Evolutionary conservation across 1,140 invertebrate species (phyloP).

Genomic region (Orchestia grillus): DNA sequence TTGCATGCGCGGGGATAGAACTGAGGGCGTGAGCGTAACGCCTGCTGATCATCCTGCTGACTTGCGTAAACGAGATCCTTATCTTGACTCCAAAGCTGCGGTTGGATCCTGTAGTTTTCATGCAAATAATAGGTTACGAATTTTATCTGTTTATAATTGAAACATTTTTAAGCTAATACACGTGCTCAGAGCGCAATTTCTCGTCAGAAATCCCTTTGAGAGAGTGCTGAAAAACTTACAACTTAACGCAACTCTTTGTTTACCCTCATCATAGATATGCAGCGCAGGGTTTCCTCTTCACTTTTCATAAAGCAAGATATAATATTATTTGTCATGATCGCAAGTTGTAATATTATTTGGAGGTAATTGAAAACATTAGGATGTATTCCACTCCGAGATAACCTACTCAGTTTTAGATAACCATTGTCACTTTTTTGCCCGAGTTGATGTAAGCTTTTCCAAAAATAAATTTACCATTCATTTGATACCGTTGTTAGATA

Average conservation of each 20-base stretch:
- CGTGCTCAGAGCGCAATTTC: not conserved
- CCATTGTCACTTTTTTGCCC: not conserved
- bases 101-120: not conserved
- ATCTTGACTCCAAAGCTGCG: not conserved
- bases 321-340: not conserved
- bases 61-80: constrained; percentile 14
- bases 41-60: constrained; percentile 14
- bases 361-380: not conserved
- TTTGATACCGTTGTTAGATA: not conserved
- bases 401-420: not conserved
- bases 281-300: not conserved
- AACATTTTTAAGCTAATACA: not conserved
- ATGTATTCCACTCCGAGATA: not conserved
- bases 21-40: constrained; percentile 9
- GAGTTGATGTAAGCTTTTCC: not conserved
- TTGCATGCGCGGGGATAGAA: not conserved
- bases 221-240: not conserved
- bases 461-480: not conserved
- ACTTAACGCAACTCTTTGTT: too few species aligned
- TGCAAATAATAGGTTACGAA: not conserved
- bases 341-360: not conserved
- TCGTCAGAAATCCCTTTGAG: not conserved
- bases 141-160: not conserved
- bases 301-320: not conserved
- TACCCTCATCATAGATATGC: not conserved